A percentile compares a stretch with the other conserved stretches of the same genome.
Evolutionary conservation across 1,140 invertebrate species (phyloP).

Genomic region (Cylas formicarius): DNA sequence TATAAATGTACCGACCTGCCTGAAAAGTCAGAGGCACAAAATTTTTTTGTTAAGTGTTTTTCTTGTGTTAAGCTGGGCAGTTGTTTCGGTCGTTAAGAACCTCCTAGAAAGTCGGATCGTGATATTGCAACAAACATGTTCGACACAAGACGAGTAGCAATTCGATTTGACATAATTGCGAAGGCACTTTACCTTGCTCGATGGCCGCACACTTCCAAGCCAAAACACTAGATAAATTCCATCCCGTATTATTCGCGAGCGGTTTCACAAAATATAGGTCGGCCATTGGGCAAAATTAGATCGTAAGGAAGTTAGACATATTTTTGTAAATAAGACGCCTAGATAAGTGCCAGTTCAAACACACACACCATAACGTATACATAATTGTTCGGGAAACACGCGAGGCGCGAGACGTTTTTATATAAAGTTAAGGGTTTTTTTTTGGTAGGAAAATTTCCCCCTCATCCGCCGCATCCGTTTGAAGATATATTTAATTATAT

Average conservation of each 20-base stretch:
- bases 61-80: too few species aligned
- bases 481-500: slow-evolving; percentile 11
- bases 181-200: slow-evolving; percentile 19
- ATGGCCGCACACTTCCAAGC: background rate
- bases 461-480: slow-evolving; percentile 8
- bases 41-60: too few species aligned
- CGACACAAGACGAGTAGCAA: too few species aligned
- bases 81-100: too few species aligned
- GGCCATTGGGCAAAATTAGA: slow-evolving; percentile 5
- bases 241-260: background rate
- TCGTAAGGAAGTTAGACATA: slow-evolving; percentile 37
- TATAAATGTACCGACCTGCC: too few species aligned
- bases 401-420: slow-evolving; percentile 1
- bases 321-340: slow-evolving; percentile 40
- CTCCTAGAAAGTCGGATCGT: too few species aligned
- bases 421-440: slow-evolving; percentile 11
- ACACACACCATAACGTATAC: background rate
- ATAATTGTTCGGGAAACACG: background rate
- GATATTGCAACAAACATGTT: too few species aligned
- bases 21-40: too few species aligned
- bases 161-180: slow-evolving; percentile 1
- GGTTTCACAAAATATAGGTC: too few species aligned
- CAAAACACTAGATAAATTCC: background rate
- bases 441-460: slow-evolving; percentile 13
- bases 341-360: slow-evolving; percentile 38